Evolutionary conservation across 2,113 vertebrate species (phyloP), one percentile per base, ranked within the genome.

Genomic region (Microcebus griseorufus): DNA sequence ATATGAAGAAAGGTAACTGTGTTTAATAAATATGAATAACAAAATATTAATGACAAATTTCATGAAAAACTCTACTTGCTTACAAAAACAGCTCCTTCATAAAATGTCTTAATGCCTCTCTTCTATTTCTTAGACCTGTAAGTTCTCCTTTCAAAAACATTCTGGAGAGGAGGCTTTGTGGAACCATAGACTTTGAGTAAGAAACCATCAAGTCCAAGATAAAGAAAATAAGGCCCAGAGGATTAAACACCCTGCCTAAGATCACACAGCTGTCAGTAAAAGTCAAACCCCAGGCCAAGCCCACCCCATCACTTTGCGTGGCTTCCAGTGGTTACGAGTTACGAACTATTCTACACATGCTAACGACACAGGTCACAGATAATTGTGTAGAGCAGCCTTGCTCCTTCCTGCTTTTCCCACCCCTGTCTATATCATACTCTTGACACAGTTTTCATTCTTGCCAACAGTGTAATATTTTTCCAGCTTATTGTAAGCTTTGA

Each of bases 401-500:
- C 23, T 55, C 27, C 62, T 88, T 45, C 69, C 27, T 34, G 17
- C 45, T 82, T 37, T 87, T 39, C 2, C 75, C 18, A 16, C 2
- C 0, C 34, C 51, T 93, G 3, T 22, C 87, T 87, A 13, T 37
- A 18, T 12, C 10, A 2, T 2, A 76, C 34, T 83, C 23, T 90
- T 87, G 83, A n/a, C 23, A 82, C 1, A 70, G 67, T 11, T 78
- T 91, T 69, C 82, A 32, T 93, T 34, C 13, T 70, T 53, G 48
- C 51, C 62, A 96, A 17, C 69, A 92, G 4, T 14, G 53, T 48
- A 60, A 11, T 9, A 1, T 60, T 20, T 84, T 96, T 75, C 58
- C 83, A 76, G 18, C 2, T 18, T 34, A n/a, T 85, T 92, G 62
- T 17, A 76, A 97, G 53, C 10, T 95, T 87, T 94, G 60, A 48